These are phyloP conservation scores for Scaptomyza polygonia DNA, from an alignment of 2,888 invertebrate genomes.

Conservation along the genomic window DNA sequence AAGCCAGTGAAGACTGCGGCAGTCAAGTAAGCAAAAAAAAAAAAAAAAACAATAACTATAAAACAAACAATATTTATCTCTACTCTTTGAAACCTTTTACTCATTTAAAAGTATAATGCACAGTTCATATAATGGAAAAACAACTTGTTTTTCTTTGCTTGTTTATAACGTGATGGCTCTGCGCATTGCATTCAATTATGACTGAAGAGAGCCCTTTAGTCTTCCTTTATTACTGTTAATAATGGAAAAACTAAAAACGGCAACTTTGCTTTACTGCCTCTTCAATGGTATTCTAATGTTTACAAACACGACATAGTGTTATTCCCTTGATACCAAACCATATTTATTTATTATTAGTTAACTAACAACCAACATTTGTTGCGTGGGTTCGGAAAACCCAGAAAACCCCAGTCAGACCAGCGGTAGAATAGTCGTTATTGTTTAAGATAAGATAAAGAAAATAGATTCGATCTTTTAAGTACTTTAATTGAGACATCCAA, in stretches of 20 bases:
- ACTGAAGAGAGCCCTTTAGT: neutral
- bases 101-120: neutral
- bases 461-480: too few species aligned
- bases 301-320: slow-evolving; percentile 4
- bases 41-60: neutral
- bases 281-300: slow-evolving; percentile 30
- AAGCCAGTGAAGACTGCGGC: slow-evolving; percentile 47
- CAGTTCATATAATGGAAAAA: neutral
- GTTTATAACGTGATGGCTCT: neutral
- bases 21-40: slow-evolving; percentile 37
- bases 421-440: too few species aligned
- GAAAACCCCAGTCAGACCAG: too few species aligned
- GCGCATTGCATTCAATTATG: neutral
- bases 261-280: slow-evolving; percentile 9
- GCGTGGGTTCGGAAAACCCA: too few species aligned
- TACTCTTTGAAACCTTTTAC: neutral
- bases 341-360: too few species aligned
- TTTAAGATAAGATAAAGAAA: too few species aligned
- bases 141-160: neutral
- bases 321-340: neutral
- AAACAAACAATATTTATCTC: neutral
- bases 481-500: too few species aligned
- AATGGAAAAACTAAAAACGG: slow-evolving; percentile 30
- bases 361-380: too few species aligned
- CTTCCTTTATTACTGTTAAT: slow-evolving; percentile 19